Conservation (phyloP, 2,113 vertebrate species). For the Anseranas semipalmata region DNA sequence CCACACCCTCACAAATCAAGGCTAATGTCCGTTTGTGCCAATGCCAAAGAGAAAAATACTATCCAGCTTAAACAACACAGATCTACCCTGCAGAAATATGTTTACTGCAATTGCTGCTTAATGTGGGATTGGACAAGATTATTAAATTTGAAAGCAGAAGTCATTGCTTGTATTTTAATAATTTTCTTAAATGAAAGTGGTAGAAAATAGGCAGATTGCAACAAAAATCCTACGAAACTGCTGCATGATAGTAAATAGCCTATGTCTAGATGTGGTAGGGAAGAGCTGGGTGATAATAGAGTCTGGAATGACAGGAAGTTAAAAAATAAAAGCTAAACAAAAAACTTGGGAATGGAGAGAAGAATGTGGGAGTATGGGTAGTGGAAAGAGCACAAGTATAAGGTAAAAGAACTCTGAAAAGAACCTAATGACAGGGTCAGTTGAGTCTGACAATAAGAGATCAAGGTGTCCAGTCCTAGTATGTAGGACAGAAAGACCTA, state of each 20-base stretch:
- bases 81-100: background rate
- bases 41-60: background rate
- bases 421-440: background rate
- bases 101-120: background rate
- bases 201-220: background rate
- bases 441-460: background rate
- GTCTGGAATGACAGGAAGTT: background rate
- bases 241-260: background rate
- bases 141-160: conserved; percentile 17
- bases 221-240: background rate
- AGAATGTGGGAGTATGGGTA: background rate
- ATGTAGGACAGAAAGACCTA: background rate
- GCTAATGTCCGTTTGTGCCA: background rate
- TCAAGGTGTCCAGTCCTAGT: background rate
- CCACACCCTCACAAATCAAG: background rate
- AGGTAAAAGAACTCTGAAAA: background rate
- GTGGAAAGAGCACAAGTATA: background rate
- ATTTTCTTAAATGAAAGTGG: background rate
- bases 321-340: background rate
- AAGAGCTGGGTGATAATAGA: background rate
- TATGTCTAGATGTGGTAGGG: background rate
- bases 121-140: background rate
- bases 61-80: background rate
- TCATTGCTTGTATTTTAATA: background rate
- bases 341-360: background rate